Evolutionary conservation across 2,888 invertebrate genomes (phyloP).

Genomic region (Netelia melanura): DNA sequence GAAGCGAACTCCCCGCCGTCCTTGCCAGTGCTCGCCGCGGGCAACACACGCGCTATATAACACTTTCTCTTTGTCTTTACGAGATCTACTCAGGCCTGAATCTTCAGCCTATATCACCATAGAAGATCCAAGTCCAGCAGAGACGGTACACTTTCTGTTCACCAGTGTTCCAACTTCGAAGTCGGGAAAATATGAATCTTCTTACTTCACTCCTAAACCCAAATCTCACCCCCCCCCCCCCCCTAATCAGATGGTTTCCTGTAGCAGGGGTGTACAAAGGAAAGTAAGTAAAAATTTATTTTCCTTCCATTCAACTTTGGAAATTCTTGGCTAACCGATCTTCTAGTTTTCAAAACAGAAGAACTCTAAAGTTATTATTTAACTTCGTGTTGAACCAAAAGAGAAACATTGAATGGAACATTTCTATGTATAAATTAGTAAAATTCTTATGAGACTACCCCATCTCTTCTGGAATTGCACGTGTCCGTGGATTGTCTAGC

Average conservation of each 20-base stretch:
- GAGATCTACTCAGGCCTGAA: slow-evolving; percentile 47
- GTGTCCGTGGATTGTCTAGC: not conserved
- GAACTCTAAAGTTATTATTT: too few species aligned
- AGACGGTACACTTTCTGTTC: not conserved
- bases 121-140: not conserved
- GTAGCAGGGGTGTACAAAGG: too few species aligned
- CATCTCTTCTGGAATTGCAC: slow-evolving; percentile 1
- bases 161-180: not conserved
- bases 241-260: too few species aligned
- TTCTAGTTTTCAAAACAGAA: too few species aligned
- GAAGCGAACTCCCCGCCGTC: slow-evolving; percentile 37
- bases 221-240: not conserved
- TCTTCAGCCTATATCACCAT: not conserved
- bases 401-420: too few species aligned
- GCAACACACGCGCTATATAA: slow-evolving; percentile 28
- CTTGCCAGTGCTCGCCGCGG: slow-evolving; percentile 20
- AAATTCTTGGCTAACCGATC: too few species aligned
- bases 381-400: too few species aligned
- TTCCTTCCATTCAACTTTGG: too few species aligned
- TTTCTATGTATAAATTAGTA: too few species aligned
- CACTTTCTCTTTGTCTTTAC: slow-evolving; percentile 43
- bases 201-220: not conserved
- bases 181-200: not conserved
- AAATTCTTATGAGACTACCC: not conserved
- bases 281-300: too few species aligned